These are phyloP conservation scores for Trinectes maculatus DNA, from an alignment of 2,113 vertebrate species.

Conservation along the genomic window DNA sequence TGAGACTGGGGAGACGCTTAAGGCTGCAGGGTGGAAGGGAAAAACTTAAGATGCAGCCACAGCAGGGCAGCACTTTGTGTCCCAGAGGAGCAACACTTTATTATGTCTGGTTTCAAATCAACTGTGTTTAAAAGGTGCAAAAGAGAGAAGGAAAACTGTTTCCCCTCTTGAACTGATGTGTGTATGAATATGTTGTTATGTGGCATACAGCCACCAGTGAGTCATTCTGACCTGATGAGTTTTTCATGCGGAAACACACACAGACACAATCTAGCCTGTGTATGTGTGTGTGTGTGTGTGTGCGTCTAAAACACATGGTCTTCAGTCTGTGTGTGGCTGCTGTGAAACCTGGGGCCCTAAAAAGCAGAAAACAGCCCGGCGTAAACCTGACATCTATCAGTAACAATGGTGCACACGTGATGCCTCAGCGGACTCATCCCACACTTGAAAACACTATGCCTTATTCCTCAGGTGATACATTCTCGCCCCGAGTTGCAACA, in stretches of 20 bases:
- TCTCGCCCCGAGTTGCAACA: conserved; percentile 47
- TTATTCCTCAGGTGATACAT: conserved; percentile 58
- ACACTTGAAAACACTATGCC: conserved; percentile 30
- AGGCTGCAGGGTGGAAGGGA: conserved; percentile 52
- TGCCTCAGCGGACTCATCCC: conserved; percentile 20
- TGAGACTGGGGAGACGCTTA: conserved; percentile 54
- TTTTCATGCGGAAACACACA: conserved; percentile 47
- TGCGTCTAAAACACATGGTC: conserved; percentile 30
- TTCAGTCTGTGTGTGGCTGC: conserved; percentile 36
- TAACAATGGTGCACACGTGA: conserved; percentile 25
- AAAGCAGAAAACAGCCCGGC: conserved; percentile 44
- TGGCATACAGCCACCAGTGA: conserved; percentile 56
- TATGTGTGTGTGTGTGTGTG: conserved; percentile 16
- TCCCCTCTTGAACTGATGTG: conserved; percentile 10
- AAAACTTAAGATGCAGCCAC: conserved; percentile 52
- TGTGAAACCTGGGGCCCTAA: conserved; percentile 44
- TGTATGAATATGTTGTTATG: conserved; percentile 39
- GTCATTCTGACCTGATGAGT: conserved; percentile 57
- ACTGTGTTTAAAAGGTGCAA: conserved; percentile 39
- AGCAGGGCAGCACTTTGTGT: conserved; percentile 43
- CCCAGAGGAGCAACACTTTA: conserved; percentile 56
- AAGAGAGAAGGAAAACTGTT: conserved; percentile 32
- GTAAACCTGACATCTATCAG: conserved; percentile 36
- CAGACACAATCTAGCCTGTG: conserved; percentile 21
- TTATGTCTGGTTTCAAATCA: conserved; percentile 63